These are phyloP conservation scores for Metaphire vulgaris DNA, from an alignment of 1,140 invertebrate species.

Conservation along the genomic window DNA sequence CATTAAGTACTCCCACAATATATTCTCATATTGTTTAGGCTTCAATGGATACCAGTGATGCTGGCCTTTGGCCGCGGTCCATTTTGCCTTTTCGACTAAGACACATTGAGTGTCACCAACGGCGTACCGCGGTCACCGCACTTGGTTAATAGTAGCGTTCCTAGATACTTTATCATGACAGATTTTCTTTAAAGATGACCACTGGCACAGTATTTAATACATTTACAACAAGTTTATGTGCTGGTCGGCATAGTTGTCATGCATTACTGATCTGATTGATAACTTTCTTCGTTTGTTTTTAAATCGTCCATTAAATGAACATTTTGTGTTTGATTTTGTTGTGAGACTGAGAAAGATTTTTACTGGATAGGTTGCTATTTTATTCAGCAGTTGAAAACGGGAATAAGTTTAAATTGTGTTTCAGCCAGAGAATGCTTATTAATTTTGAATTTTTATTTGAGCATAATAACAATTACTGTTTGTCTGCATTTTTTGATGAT, in stretches of 20 bases:
- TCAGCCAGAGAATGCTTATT: too few species aligned
- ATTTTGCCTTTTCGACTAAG: background rate
- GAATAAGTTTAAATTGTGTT: too few species aligned
- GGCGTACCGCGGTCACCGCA: background rate
- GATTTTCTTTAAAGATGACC: background rate
- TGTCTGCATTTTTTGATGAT: too few species aligned
- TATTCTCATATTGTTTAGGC: too few species aligned
- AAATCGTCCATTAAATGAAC: background rate
- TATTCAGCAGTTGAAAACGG: too few species aligned
- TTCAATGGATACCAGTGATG: too few species aligned
- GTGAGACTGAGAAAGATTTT: too few species aligned
- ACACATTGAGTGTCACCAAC: background rate
- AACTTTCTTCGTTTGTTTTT: background rate
- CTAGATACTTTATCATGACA: background rate
- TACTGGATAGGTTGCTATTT: background rate
- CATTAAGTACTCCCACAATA: too few species aligned
- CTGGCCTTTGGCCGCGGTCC: background rate
- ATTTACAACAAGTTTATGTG: background rate
- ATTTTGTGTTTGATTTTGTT: background rate
- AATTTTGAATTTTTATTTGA: too few species aligned
- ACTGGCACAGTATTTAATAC: background rate
- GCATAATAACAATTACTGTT: too few species aligned
- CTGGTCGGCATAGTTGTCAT: background rate
- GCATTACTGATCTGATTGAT: background rate
- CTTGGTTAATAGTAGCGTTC: background rate